Evolutionary conservation across 1,140 invertebrate genomes (phyloP).

Genomic region (Zeugodacus cucurbitae): DNA sequence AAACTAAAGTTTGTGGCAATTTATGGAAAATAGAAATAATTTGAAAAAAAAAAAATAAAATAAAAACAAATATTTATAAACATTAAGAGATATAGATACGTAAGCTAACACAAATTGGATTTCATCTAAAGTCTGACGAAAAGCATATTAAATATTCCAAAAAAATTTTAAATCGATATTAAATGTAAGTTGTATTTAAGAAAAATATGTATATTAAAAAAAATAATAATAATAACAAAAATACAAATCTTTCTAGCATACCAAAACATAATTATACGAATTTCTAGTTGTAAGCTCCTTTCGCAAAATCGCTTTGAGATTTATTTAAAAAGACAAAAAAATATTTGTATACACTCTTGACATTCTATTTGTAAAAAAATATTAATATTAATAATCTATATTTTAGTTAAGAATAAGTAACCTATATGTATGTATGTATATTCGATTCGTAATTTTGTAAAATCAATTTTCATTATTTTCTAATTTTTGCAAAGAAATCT

Average conservation of each 20-base stretch:
- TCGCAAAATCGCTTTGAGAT: neutral
- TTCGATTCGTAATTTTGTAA: neutral
- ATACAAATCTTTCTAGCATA: neutral
- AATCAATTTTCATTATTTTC: neutral
- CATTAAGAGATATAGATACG: no score
- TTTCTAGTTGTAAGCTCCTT: neutral
- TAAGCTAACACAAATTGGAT: neutral
- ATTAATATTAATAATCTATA: neutral
- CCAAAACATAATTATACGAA: neutral
- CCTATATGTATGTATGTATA: neutral
- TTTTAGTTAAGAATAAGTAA: neutral
- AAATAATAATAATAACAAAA: neutral
- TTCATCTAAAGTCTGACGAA: neutral
- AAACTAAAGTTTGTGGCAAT: no score
- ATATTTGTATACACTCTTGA: no score
- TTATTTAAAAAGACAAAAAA: neutral
- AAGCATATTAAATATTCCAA: neutral
- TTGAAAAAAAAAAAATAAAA: no score
- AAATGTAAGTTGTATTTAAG: neutral
- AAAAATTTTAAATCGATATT: neutral
- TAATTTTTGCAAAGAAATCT: neutral
- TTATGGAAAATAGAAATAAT: no score
- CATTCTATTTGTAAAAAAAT: neutral
- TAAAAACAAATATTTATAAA: no score
- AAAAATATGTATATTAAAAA: neutral